Conservation (phyloP, 2,113 vertebrate genomes). For the Piprites chloris region DNA sequence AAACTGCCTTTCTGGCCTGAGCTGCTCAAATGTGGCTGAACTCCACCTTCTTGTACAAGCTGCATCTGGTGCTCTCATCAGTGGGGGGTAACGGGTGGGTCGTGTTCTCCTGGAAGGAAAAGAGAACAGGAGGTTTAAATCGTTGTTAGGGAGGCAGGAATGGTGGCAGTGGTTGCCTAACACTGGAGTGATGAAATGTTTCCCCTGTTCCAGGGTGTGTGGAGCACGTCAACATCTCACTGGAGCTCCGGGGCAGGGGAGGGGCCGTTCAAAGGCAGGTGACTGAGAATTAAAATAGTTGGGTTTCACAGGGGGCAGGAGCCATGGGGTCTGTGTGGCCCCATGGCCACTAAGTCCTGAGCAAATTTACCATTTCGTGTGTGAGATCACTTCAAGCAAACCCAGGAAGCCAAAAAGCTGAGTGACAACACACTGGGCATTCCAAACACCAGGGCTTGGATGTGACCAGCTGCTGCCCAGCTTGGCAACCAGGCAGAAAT, state of each 20-base stretch:
- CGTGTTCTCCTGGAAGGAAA: not conserved
- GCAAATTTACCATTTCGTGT: not conserved
- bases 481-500: rapidly evolving
- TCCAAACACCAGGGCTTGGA: not conserved
- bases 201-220: rapidly evolving
- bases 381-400: rapidly evolving
- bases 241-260: not conserved
- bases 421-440: not conserved
- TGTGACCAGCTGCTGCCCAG: not conserved
- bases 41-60: not conserved
- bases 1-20: rapidly evolving
- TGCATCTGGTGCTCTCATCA: not conserved
- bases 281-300: rapidly evolving
- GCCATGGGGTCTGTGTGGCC: not conserved
- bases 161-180: not conserved
- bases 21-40: not conserved
- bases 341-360: rapidly evolving
- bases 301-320: not conserved
- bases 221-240: not conserved
- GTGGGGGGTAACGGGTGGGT: rapidly evolving
- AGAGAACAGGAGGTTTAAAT: not conserved
- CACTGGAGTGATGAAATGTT: not conserved
- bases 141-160: not conserved
- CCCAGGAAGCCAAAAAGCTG: not conserved
- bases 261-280: not conserved